Conservation (phyloP, 2,888 invertebrate species). For the Coremacera marginata region DNA sequence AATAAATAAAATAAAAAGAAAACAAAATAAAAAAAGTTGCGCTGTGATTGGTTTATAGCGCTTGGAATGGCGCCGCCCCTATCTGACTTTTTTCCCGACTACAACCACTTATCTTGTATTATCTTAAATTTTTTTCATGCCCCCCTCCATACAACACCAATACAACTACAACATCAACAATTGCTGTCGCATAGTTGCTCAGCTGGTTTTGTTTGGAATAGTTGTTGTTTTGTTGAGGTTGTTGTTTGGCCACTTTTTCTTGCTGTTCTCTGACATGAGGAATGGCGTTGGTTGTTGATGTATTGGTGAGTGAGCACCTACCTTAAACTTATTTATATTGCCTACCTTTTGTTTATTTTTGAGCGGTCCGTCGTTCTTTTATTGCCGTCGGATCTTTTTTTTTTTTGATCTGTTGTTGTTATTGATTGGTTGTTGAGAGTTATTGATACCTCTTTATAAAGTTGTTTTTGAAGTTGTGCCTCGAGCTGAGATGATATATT, state of each 20-base stretch:
- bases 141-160: slow-evolving; percentile 6
- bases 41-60: slow-evolving; percentile 66
- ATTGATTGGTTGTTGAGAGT: slow-evolving; percentile 33
- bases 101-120: slow-evolving; percentile 54
- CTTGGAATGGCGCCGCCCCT: slow-evolving; percentile 68
- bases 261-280: slow-evolving; percentile 17
- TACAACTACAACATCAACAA: slow-evolving; percentile 5
- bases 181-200: slow-evolving; percentile 31
- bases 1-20: no score
- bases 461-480: no score
- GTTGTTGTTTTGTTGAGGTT: slow-evolving; percentile 12
- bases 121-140: slow-evolving; percentile 48
- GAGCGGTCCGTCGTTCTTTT: slow-evolving; percentile 48
- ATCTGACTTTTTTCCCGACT: slow-evolving; percentile 59
- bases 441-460: slow-evolving; percentile 15
- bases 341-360: no score
- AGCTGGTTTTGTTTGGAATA: slow-evolving; percentile 23
- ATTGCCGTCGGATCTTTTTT: slow-evolving; percentile 39
- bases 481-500: no score
- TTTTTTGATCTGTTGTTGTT: slow-evolving; percentile 36
- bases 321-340: no score
- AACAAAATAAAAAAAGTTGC: slow-evolving; percentile 52
- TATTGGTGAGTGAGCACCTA: neutral
- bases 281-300: slow-evolving; percentile 24
- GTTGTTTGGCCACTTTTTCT: slow-evolving; percentile 25